These are phyloP conservation scores for Zaprionus camerounensis DNA, from an alignment of 1,140 invertebrate genomes.

Conservation along the genomic window DNA sequence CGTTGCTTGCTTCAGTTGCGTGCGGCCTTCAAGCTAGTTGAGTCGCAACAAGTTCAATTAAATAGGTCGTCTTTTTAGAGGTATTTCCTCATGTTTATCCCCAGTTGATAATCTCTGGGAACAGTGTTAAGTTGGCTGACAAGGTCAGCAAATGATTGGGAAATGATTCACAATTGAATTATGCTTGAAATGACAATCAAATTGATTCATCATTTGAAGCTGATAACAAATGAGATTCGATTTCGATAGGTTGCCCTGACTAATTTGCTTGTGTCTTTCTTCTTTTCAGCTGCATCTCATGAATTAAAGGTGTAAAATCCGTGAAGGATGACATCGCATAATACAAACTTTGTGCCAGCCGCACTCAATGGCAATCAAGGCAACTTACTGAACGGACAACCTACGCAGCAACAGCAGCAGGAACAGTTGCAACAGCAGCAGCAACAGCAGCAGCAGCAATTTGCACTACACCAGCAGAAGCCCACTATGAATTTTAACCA, in stretches of 20 bases:
- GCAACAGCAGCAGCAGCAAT: slow-evolving; percentile 27
- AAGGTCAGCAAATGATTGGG: not conserved
- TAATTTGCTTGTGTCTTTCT: slow-evolving; percentile 18
- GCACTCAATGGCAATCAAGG: slow-evolving; percentile 57
- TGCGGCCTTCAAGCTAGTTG: not conserved
- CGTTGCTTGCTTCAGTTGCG: not conserved
- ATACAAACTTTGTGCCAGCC: slow-evolving; percentile 70
- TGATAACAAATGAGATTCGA: slow-evolving; percentile 1
- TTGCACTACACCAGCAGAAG: slow-evolving; percentile 10
- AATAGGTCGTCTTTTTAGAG: not conserved
- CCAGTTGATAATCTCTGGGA: not conserved
- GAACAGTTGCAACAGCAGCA: slow-evolving; percentile 27
- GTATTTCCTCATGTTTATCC: not conserved
- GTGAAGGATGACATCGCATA: slow-evolving; percentile 72
- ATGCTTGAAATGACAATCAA: not conserved
- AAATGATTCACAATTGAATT: not conserved
- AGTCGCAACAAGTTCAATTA: not conserved
- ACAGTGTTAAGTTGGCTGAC: not conserved
- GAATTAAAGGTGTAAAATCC: slow-evolving; percentile 52
- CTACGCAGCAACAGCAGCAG: slow-evolving; percentile 37
- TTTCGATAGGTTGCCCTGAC: not conserved
- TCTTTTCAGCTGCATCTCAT: slow-evolving; percentile 64
- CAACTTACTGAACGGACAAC: slow-evolving; percentile 62
- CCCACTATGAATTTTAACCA: not conserved
- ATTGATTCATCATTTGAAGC: not conserved